Conservation (phyloP, 1,140 invertebrate species). For the Vanessa atalanta region DNA sequence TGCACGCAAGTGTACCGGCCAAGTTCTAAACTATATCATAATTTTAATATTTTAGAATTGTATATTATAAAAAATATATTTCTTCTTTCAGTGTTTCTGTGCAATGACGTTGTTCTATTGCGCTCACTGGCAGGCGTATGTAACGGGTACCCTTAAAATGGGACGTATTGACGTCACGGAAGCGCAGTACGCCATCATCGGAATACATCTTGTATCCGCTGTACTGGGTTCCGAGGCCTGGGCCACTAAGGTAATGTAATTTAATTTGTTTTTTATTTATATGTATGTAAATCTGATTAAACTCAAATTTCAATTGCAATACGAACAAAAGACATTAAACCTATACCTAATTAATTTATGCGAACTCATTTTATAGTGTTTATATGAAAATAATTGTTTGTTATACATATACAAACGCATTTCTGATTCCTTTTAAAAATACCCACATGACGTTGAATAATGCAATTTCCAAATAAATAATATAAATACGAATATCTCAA, state of each 20-base stretch:
- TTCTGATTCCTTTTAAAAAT: conserved; percentile 53
- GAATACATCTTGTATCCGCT: conserved; percentile 92
- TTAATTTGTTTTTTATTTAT: not conserved
- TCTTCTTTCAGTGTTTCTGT: conserved; percentile 88
- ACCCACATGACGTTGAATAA: conserved; percentile 55
- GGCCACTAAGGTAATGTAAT: conserved; percentile 82
- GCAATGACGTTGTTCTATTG: conserved; percentile 98
- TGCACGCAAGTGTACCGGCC: no score
- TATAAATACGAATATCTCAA: no score
- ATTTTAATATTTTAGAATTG: no score
- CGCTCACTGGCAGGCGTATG: conserved; percentile 99
- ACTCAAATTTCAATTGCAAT: not conserved
- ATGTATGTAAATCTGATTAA: not conserved
- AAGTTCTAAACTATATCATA: no score
- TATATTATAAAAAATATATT: not conserved
- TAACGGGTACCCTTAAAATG: conserved; percentile 95
- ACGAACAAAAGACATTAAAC: not conserved
- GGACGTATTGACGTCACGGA: conserved; percentile 99
- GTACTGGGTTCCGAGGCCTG: conserved; percentile 93
- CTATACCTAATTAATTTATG: no score
- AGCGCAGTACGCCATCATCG: conserved; percentile 96
- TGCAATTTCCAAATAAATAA: not conserved
- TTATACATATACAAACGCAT: no score
- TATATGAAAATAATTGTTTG: no score
- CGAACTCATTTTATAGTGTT: no score